phyloP scores from a whole-genome alignment of 2,113 vertebrate species.

The Chlamydotis undulata region DNA sequence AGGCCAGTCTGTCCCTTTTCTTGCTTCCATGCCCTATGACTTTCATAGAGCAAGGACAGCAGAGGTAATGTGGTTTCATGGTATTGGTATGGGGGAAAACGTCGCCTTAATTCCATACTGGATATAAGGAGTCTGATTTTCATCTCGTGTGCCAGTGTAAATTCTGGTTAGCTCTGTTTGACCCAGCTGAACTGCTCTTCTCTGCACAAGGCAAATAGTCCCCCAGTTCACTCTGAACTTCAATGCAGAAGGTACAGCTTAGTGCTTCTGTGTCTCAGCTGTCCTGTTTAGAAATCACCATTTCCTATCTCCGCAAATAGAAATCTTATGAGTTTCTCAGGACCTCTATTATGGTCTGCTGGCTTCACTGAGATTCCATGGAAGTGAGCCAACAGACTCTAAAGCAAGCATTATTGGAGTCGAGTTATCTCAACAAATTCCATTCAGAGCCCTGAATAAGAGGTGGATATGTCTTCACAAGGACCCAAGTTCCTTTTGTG shows the following conservation, averaged over 20 bases:
- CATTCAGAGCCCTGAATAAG: conserved; percentile 13
- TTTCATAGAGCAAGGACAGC: conserved; percentile 41
- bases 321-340: conserved; percentile 4
- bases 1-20: not conserved
- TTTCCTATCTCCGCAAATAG: not conserved
- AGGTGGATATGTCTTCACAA: conserved; percentile 11
- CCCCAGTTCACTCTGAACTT: not conserved
- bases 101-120: not conserved
- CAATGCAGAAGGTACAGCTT: not conserved
- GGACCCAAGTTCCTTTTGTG: conserved; percentile 17
- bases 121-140: not conserved
- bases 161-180: not conserved
- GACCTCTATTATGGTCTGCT: not conserved
- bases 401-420: conserved; percentile 1
- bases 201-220: not conserved
- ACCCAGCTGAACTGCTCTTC: not conserved
- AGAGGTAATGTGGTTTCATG: conserved; percentile 46
- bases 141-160: not conserved
- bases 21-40: conserved; percentile 39
- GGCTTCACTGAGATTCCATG: not conserved
- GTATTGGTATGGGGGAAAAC: not conserved
- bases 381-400: not conserved
- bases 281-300: not conserved
- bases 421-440: not conserved
- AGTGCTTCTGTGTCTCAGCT: not conserved